These are phyloP conservation scores for Dreissena rostriformis DNA, from an alignment of 1,140 invertebrate species.

Conservation along the genomic window DNA sequence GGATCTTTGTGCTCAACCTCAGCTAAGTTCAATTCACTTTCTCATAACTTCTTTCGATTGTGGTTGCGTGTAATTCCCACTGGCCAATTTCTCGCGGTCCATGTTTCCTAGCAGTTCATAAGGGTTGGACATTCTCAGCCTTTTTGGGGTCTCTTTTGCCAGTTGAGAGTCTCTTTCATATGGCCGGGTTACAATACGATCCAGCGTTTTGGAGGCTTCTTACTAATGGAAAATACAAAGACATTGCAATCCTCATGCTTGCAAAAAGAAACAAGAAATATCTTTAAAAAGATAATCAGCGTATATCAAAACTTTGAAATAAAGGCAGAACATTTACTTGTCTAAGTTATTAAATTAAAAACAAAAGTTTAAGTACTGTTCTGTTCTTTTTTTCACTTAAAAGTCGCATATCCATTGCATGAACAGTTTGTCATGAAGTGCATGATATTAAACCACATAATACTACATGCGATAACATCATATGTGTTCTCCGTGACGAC, in stretches of 20 bases:
- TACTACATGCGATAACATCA: too few species aligned
- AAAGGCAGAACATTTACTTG: too few species aligned
- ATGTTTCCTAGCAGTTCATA: not conserved
- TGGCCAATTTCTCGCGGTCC: not conserved
- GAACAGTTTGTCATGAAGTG: too few species aligned
- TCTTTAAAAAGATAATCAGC: too few species aligned
- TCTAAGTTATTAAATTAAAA: too few species aligned
- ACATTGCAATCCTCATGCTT: not conserved
- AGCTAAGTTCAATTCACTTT: conserved; percentile 6
- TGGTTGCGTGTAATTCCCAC: not conserved
- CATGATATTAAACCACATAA: too few species aligned
- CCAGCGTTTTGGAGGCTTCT: not conserved
- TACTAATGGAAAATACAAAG: not conserved
- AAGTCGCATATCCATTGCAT: too few species aligned
- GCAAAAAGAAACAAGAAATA: too few species aligned
- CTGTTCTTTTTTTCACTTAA: too few species aligned
- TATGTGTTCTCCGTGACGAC: too few species aligned
- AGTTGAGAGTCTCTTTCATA: not conserved
- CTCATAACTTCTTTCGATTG: not conserved
- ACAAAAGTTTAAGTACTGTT: too few species aligned
- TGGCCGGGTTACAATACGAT: not conserved
- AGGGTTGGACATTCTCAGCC: not conserved
- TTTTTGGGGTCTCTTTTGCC: not conserved
- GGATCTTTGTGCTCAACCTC: conserved; percentile 6
- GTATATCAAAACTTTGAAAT: too few species aligned